Base-by-base conservation (phyloP, 2,797 vertebrate species). In the Notamacropus eugenii region DNA sequence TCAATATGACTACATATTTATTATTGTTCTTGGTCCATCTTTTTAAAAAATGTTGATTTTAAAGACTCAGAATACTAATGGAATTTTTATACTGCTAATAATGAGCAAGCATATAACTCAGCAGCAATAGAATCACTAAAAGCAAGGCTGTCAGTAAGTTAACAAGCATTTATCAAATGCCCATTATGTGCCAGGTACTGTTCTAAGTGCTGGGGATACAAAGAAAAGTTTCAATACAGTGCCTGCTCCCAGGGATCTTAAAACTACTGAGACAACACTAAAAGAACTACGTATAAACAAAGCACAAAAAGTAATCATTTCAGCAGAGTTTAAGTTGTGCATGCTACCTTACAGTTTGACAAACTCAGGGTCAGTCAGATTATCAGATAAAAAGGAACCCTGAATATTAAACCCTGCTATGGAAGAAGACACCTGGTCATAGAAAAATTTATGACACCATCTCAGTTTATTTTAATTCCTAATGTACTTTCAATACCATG, bases 401-500 rank as follows among this genome's bases (percentile, higher is more conserved):
- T 29, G 90, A 93, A 52, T 55, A 92, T 22, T 54, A 90, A 57
- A 34, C 67, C 92, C 55, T 90, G 82, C 91, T 94, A 2, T 82
- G 5, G 54, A 95, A 14, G 54, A 95, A 96, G 93, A 52, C 3
- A 95, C 91, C 50, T 54, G 91, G n/a, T 46, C 54, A 74, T 90
- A 9, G 87, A 62, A 74, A 93, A 92, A 50, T 93, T 74, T 40
- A 40, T n/a, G 62, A 22, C 40, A 22, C 3, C 67, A 74, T 74
- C n/a, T 28, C 62, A 94, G 22, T 29, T 54, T 14, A 50, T 92
- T 94, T 92, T 94, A 94, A 87, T 95, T 95, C 91, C 27, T 5
- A 87, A 92, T 93, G 31, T 67, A 74, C n/a, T 95, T 95, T 93
- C n/a, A 55, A 95, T 94, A 57, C 9, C 40, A 91, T 52, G 92